Percentiles rank a stretch among this genome's conserved stretches.
Conservation (phyloP, 2,888 invertebrate genomes). For the Baccha elongata region DNA sequence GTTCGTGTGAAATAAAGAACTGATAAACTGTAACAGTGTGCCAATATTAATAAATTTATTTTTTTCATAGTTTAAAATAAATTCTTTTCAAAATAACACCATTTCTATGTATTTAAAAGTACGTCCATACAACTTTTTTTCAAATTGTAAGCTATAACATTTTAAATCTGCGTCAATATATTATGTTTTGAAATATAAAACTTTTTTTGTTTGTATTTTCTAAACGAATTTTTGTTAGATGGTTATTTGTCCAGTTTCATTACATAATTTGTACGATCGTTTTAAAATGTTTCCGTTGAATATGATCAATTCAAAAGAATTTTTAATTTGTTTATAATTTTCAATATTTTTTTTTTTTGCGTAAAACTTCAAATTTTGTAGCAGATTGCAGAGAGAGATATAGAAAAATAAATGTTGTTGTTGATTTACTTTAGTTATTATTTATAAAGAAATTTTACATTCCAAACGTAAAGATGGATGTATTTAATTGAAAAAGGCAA, state of each 20-base stretch:
- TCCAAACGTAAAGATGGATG: too few relatives aligned
- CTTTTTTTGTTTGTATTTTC: constrained; percentile 36
- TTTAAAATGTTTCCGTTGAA: constrained; percentile 56
- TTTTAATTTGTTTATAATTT: constrained; percentile 35
- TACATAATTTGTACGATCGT: constrained; percentile 68
- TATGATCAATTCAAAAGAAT: constrained; percentile 60
- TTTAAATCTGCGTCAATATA: constrained; percentile 71
- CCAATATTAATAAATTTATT: constrained; percentile 37
- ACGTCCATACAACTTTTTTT: constrained; percentile 46
- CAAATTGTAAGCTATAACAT: constrained; percentile 57
- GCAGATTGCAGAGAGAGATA: constrained; percentile 69
- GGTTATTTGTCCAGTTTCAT: constrained; percentile 50
- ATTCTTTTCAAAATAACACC: constrained; percentile 45
- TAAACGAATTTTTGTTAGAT: constrained; percentile 42
- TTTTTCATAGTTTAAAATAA: constrained; percentile 49
- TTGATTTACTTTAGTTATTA: too few relatives aligned
- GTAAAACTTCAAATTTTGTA: constrained; percentile 70
- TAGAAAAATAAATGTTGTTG: constrained; percentile 58
- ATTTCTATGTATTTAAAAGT: constrained; percentile 48
- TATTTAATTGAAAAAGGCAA: too few relatives aligned
- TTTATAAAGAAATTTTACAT: too few relatives aligned
- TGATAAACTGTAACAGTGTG: too few relatives aligned
- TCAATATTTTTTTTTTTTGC: constrained; percentile 51
- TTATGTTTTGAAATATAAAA: constrained; percentile 63
- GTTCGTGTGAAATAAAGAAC: too few relatives aligned